Conservation (phyloP, 2,888 invertebrate genomes). For the Lasioglossum marginatum region DNA sequence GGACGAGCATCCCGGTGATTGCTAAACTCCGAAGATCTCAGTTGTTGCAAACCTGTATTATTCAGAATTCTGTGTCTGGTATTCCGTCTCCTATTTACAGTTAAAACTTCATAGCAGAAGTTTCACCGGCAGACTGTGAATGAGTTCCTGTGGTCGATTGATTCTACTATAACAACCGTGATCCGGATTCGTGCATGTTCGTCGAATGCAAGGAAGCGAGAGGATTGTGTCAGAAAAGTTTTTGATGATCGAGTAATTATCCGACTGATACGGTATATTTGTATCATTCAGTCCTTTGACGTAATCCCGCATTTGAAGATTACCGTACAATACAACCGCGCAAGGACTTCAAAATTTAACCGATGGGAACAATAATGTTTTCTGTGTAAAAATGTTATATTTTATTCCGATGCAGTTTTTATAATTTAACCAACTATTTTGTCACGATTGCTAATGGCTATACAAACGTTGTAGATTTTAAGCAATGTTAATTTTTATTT, state of each 20-base stretch:
- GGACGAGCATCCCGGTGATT: conserved; percentile 36
- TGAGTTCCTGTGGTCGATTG: conserved; percentile 15
- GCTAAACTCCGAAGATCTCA: conserved; percentile 43
- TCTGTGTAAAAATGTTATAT: too few relatives aligned
- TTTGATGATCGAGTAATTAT: neutral
- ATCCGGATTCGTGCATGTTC: neutral
- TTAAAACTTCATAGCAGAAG: conserved; percentile 43
- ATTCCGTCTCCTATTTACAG: conserved; percentile 26
- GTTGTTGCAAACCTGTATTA: conserved; percentile 40
- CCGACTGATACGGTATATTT: neutral
- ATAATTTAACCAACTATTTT: too few relatives aligned
- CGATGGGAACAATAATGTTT: too few relatives aligned
- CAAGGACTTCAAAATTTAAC: too few relatives aligned
- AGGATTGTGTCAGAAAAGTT: neutral
- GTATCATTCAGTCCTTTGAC: too few relatives aligned
- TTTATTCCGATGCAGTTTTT: too few relatives aligned
- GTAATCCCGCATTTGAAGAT: too few relatives aligned
- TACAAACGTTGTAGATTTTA: too few relatives aligned
- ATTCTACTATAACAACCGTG: neutral
- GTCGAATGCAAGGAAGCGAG: conserved; percentile 6
- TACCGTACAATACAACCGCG: too few relatives aligned
- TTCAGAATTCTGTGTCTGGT: conserved; percentile 25
- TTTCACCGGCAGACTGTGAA: conserved; percentile 17
- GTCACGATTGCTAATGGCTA: too few relatives aligned
- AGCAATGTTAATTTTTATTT: too few relatives aligned